Conservation (phyloP, 2,113 vertebrate genomes). For the Etia nguti region DNA sequence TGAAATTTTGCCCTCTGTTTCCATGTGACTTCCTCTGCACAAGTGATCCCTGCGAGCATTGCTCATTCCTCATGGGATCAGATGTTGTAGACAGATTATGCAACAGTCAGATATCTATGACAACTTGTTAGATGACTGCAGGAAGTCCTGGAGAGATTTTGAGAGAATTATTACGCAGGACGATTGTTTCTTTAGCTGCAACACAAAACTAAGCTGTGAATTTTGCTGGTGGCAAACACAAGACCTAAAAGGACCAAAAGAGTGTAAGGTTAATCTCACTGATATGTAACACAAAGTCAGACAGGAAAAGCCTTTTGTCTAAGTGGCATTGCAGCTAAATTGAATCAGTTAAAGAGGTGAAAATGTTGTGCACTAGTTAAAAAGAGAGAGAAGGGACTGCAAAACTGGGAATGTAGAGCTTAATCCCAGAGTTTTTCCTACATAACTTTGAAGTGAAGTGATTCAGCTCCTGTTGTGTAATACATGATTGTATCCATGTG, state of each 20-base stretch:
- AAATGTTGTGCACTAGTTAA: not conserved
- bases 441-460: not conserved
- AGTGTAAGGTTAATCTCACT: not conserved
- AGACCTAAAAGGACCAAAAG: not conserved
- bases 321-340: not conserved
- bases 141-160: conserved; percentile 3
- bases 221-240: not conserved
- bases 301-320: not conserved
- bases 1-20: not conserved
- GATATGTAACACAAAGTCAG: not conserved
- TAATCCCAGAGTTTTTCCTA: not conserved
- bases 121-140: not conserved
- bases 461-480: not conserved
- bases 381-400: not conserved
- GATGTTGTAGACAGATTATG: not conserved
- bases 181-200: not conserved
- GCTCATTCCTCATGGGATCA: not conserved
- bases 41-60: not conserved
- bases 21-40: not conserved
- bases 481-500: not conserved
- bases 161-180: not conserved
- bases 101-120: not conserved
- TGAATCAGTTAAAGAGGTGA: not conserved
- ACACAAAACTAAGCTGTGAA: not conserved
- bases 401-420: not conserved